These are phyloP conservation scores for Oreocharis arfaki DNA, from an alignment of 2,113 vertebrate species.

Conservation along the genomic window DNA sequence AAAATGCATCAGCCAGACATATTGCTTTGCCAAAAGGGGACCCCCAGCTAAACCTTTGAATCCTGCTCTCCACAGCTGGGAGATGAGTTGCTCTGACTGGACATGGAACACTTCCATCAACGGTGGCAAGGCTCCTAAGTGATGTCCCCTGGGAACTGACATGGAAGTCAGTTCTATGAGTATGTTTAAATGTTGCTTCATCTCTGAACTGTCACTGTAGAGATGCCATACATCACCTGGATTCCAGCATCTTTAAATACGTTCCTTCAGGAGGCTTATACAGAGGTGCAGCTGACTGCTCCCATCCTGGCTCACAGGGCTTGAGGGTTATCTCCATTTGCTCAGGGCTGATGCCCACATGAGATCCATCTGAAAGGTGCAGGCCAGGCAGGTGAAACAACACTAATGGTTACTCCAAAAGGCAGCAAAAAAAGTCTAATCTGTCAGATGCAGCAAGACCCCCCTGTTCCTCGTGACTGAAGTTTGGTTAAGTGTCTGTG, in stretches of 20 bases:
- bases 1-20: not conserved
- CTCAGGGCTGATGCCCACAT: not conserved
- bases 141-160: not conserved
- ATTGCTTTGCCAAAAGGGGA: not conserved
- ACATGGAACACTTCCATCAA: not conserved
- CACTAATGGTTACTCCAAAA: not conserved
- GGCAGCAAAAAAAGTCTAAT: not conserved
- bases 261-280: not conserved
- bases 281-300: not conserved
- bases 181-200: not conserved
- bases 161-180: not conserved
- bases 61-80: not conserved
- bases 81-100: not conserved
- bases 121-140: not conserved
- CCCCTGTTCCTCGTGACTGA: not conserved
- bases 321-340: not conserved
- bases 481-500: not conserved
- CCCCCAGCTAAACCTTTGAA: not conserved
- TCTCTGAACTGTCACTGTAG: not conserved
- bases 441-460: not conserved
- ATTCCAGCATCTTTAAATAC: not conserved
- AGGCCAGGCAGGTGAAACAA: not conserved
- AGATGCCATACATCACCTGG: slow-evolving; percentile 53
- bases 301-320: not conserved
- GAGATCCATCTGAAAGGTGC: not conserved